A percentile compares a stretch with the other conserved stretches of the same genome.
phyloP scores from a whole-genome alignment of 2,888 invertebrate genomes.

The Ryuthela nishihirai region DNA sequence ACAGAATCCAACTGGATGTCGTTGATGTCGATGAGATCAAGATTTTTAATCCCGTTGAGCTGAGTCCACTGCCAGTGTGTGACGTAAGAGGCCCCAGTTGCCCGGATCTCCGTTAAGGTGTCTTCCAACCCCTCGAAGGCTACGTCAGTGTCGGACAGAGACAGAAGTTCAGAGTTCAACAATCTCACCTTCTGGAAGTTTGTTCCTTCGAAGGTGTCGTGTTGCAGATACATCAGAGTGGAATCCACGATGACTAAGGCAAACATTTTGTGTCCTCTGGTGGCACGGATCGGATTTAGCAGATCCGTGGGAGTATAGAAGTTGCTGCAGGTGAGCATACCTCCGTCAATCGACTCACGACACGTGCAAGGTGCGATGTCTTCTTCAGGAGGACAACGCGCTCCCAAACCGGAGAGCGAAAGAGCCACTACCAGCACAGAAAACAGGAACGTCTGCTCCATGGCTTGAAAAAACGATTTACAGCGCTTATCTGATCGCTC shows the following conservation, averaged over 20 bases:
- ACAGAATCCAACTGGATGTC: conserved; percentile 4
- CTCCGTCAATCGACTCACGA: conserved; percentile 1
- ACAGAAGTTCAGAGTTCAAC: conserved; percentile 11
- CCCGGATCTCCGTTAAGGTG: conserved; percentile 9
- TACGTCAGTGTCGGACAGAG: conserved; percentile 14
- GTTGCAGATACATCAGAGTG: conserved; percentile 4
- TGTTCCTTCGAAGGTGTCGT: conserved; percentile 3
- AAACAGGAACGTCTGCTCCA: too few species aligned
- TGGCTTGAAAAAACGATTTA: too few species aligned
- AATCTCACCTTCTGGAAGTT: conserved; percentile 19
- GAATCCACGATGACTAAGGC: conserved; percentile 8
- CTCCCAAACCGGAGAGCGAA: background rate
- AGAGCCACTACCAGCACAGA: too few species aligned
- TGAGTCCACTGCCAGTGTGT: conserved; percentile 18
- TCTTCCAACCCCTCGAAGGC: conserved; percentile 24
- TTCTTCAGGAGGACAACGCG: conserved; percentile 4
- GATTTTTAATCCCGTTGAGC: background rate
- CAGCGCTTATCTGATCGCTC: too few species aligned
- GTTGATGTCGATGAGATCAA: conserved; percentile 12
- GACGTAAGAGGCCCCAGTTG: conserved; percentile 8
- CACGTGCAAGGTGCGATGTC: conserved; percentile 15
- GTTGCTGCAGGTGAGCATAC: conserved; percentile 9
- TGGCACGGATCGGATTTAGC: conserved; percentile 1
- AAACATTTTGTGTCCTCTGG: conserved; percentile 4
- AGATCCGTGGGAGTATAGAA: conserved; percentile 9